Evolutionary conservation across 2,797 vertebrate species (phyloP).

Genomic region (Gallirallus australis): DNA sequence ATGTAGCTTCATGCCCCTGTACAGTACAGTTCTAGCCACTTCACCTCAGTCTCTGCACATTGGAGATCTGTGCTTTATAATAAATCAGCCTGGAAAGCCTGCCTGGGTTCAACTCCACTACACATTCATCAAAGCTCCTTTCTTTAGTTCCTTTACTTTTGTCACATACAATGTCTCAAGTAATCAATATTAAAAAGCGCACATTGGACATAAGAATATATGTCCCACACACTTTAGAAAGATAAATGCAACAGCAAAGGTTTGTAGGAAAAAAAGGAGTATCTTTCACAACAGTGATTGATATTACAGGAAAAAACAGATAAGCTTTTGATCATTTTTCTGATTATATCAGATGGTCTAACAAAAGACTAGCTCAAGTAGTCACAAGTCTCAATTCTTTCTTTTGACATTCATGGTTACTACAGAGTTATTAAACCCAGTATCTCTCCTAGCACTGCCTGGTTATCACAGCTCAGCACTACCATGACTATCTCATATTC

Average conservation of each 20-base stretch:
- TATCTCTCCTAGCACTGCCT: background rate
- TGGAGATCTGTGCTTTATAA: background rate
- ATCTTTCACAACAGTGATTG: background rate
- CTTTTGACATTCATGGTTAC: background rate
- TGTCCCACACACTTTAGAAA: background rate
- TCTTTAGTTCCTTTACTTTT: slow-evolving; percentile 11
- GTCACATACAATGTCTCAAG: background rate
- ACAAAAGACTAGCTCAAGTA: background rate
- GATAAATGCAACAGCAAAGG: background rate
- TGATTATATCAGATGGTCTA: background rate
- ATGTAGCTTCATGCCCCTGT: background rate
- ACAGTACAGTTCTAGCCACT: background rate
- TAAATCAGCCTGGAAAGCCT: background rate
- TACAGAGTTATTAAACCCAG: background rate
- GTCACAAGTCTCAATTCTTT: background rate
- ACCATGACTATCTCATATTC: background rate
- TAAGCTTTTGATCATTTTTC: background rate
- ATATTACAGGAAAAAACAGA: background rate
- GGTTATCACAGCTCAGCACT: background rate
- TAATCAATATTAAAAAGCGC: background rate
- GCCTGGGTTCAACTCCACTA: background rate
- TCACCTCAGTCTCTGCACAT: background rate
- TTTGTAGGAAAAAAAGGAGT: background rate
- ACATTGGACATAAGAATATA: background rate
- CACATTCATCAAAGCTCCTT: background rate